Percentiles rank a stretch among this genome's conserved stretches.
phyloP scores from a whole-genome alignment of 1,140 invertebrate species.

The Metopolophium dirhodum region DNA sequence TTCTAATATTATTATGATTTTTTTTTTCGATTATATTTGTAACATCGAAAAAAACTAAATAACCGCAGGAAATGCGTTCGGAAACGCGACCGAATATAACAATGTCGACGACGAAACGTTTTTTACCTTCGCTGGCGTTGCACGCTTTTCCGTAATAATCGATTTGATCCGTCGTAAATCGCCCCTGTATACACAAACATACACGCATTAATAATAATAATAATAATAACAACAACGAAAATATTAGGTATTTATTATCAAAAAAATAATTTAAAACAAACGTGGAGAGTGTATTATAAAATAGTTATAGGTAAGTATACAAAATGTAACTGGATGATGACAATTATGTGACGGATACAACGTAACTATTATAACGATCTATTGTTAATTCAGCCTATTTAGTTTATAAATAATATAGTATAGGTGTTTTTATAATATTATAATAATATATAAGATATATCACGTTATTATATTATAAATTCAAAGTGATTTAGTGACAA shows the following conservation, averaged over 20 bases:
- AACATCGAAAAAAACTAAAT: background rate
- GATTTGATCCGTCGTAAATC: constrained; percentile 50
- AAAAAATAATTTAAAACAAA: constrained; percentile 14
- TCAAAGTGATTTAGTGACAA: background rate
- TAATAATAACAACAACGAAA: background rate
- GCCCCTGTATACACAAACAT: constrained; percentile 26
- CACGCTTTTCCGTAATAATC: constrained; percentile 46
- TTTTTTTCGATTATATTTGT: background rate
- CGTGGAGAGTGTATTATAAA: background rate
- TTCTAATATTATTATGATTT: background rate
- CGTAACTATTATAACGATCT: background rate
- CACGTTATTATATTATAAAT: background rate
- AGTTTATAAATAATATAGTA: background rate
- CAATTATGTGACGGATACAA: background rate
- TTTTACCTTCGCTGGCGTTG: constrained; percentile 46
- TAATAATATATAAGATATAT: too few relatives aligned
- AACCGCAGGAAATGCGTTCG: background rate
- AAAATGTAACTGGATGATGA: too few relatives aligned
- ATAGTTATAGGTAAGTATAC: background rate
- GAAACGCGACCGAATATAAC: background rate
- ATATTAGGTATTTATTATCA: background rate
- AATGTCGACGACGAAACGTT: background rate
- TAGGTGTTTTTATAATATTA: background rate
- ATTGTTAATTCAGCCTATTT: background rate
- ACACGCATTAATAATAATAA: background rate